These are phyloP conservation scores for Dryoscopus gambensis DNA, from an alignment of 2,113 vertebrate species.

Conservation along the genomic window DNA sequence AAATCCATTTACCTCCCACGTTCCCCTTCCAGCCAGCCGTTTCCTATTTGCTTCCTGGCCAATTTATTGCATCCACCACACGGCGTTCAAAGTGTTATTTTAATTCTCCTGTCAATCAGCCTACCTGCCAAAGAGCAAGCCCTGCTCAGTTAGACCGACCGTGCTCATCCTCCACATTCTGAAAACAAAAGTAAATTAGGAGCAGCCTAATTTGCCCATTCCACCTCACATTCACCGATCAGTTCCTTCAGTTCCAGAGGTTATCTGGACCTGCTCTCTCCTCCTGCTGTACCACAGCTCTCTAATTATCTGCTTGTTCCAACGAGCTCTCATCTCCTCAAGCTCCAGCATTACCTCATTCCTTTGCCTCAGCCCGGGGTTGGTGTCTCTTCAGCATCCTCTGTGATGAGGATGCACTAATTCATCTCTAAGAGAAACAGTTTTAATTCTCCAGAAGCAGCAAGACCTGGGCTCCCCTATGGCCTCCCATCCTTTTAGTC, in stretches of 20 bases:
- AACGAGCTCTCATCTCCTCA: neutral
- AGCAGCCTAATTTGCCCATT: neutral
- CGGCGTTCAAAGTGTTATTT: neutral
- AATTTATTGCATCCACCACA: neutral
- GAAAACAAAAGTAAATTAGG: neutral
- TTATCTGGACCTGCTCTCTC: neutral
- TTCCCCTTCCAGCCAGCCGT: neutral
- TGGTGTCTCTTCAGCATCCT: neutral
- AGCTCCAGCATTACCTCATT: conserved; percentile 35
- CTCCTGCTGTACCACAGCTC: neutral
- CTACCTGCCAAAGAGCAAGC: neutral
- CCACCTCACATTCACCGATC: neutral
- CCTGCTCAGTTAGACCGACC: neutral
- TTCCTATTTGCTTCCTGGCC: conserved; percentile 20
- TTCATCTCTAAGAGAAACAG: neutral
- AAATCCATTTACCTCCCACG: neutral
- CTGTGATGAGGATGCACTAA: neutral
- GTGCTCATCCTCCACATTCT: neutral
- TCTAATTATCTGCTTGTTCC: conserved; percentile 1
- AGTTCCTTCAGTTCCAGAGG: neutral
- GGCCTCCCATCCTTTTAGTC: neutral
- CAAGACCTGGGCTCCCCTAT: neutral
- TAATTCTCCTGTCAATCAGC: neutral
- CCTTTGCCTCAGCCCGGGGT: neutral
- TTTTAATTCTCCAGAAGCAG: neutral